A percentile compares a stretch with the other conserved stretches of the same genome.
Conservation (phyloP, 2,888 invertebrate species). For the Pyrrhosoma nymphula region DNA sequence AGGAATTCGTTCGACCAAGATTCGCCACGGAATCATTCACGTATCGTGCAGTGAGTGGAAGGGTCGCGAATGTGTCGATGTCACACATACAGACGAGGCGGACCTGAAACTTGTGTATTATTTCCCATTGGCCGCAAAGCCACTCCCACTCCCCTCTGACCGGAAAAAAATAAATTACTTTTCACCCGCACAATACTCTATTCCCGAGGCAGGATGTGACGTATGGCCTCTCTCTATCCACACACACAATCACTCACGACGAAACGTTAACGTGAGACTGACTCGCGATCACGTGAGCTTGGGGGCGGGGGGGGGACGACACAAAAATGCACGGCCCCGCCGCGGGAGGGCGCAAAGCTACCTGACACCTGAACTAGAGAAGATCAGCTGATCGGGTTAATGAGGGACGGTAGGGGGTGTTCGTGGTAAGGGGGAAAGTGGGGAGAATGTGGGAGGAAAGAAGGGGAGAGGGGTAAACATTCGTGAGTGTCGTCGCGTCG, state of each 20-base stretch:
- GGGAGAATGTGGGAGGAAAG: neutral
- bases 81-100: neutral
- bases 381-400: conserved; percentile 46
- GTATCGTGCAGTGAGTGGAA: neutral
- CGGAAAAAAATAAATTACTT: neutral
- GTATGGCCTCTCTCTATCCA: neutral
- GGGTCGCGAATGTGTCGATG: neutral
- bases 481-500: neutral
- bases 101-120: neutral
- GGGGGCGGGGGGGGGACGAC: neutral
- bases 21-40: neutral
- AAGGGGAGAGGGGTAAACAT: neutral
- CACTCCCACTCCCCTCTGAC: neutral
- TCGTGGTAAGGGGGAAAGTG: neutral
- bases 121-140: conserved; percentile 42
- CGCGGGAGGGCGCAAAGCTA: conserved; percentile 21
- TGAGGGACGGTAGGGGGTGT: neutral
- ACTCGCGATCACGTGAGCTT: conserved; percentile 39
- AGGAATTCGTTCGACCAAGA: neutral
- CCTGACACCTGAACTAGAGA: conserved; percentile 39
- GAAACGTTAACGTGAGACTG: neutral
- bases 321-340: conserved; percentile 49
- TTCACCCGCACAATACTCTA: neutral
- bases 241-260: neutral
- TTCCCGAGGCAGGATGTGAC: conserved; percentile 56